Percentiles rank a stretch among this genome's conserved stretches.
These are phyloP conservation scores for Dicranocentrus wangi DNA, from an alignment of 2,888 invertebrate species.

Conservation along the genomic window DNA sequence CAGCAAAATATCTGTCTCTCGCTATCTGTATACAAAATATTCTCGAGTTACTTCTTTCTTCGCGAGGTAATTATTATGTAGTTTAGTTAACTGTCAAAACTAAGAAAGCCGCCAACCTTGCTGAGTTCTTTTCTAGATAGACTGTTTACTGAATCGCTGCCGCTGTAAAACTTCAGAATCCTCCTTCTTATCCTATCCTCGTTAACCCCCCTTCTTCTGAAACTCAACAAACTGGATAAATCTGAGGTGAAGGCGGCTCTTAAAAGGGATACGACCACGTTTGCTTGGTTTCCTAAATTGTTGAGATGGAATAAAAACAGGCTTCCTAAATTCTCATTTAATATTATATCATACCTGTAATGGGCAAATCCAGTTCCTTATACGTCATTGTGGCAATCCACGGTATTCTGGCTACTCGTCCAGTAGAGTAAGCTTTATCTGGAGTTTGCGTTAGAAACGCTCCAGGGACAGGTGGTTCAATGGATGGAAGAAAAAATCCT, in stretches of 20 bases:
- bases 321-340: too few species aligned
- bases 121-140: conserved; percentile 42
- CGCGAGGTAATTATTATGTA: too few species aligned
- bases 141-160: conserved; percentile 3
- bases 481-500: conserved; percentile 49
- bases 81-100: too few species aligned
- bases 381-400: conserved; percentile 62
- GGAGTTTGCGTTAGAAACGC: conserved; percentile 59
- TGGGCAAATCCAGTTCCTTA: conserved; percentile 54
- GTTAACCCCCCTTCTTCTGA: conserved; percentile 33
- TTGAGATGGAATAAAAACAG: neutral
- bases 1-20: conserved; percentile 68
- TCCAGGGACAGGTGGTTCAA: conserved; percentile 50
- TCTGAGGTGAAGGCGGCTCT: conserved; percentile 32
- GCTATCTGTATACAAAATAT: conserved; percentile 57
- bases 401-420: conserved; percentile 61
- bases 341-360: conserved; percentile 14
- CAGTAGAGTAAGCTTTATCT: conserved; percentile 57
- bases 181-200: conserved; percentile 9
- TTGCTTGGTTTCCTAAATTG: conserved; percentile 24
- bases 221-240: conserved; percentile 35
- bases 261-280: conserved; percentile 21
- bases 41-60: neutral
- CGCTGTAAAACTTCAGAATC: conserved; percentile 52
- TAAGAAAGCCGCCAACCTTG: too few species aligned